Evolutionary conservation across 2,113 vertebrate species (phyloP), one percentile per base, ranked within the genome.

Genomic region (Vulpes lagopus): DNA sequence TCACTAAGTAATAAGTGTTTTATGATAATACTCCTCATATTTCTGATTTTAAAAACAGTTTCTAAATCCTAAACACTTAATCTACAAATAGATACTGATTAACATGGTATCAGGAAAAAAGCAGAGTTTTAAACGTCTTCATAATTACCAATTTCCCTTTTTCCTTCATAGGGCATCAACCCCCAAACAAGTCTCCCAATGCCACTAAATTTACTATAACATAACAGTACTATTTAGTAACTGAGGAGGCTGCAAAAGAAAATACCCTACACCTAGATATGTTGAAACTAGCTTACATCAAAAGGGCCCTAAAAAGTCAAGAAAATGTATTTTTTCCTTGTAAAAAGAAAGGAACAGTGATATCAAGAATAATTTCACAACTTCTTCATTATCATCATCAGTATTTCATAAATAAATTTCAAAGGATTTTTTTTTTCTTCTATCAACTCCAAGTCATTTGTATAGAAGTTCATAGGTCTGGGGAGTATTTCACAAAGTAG

Each of bases 351-450:
- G 5, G 2, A 82, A 88, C 5, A 64, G 64, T 90, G 49, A 67
- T 43, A 89, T 19, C 96, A 85, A 93, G 79, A 88, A 95, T 76
- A 89, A 89, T 35, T 88, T 95, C 22, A 93, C 20, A 85, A 76
- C 1, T 91, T 95, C 80, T 90, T 64, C 55, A 79, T 60, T 3
- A 8, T 80, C 53, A 69, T 64, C 20, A 73, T 43, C 78, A 71
- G 12, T 51, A 94, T 79, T 85, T 91, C 65, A 91, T 91, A 87
- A 96, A 82, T 87, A 83, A 53, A 91, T 95, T 82, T 84, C 53
- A n/a, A 88, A 71, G 73, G 38, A 20, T 55, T 81, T 25, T 3
- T 38, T 64, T 67, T 90, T 93, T 60, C 65, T 91, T 60, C 19
- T 87, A 89, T 73, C 71, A 94, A 91, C 14, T 92, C 73, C n/a